Base-by-base conservation (phyloP, 1,140 invertebrate genomes). In the Drosophila chauvacae region DNA sequence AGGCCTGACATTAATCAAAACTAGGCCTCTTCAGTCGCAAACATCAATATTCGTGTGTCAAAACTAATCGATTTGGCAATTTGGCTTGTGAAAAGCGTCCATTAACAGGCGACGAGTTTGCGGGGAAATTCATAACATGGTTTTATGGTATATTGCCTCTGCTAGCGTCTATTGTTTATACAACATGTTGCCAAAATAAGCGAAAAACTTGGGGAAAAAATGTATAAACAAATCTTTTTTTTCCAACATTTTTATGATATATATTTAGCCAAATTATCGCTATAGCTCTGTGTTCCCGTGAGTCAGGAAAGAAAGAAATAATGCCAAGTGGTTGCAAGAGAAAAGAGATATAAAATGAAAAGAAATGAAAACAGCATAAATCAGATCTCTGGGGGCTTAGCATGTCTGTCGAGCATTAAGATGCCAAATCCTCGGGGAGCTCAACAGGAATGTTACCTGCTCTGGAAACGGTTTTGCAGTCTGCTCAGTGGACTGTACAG, bases 381-480 rank as follows among this genome's bases (percentile, higher is more conserved):
- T 85, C 77, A 86, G 73, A 66, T 74, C 58, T 55, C 23, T 33
- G 60, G 44, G 33, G 59, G 41, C 57, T 76, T 76, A 56, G 77
- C 81, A 74, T 85, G 82, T 85, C 64, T 74, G 73, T 74, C 37
- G 53, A 70, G 45, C 63, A 85, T 85, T 86, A 81, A 85, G 66
- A 39, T 66, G 65, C 26, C 51, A 71, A 77, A 72, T 72, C 77
- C 63, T 61, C 47, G 7, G 47, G 53, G 33, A 44, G 30, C 58
- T 65, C 65, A 50, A 20, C 14, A 47, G 35, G 70, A 86, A 86
- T 79, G 61, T 80, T 86, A 86, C 82, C 82, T 86, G 81, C 72
- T 71, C 55, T 48, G 20, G 13, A 6, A 37, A 42, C 41, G 20
- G 30, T 57, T 42, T 50, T 48, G 47, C 47, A 48, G 23, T 28